Conservation (phyloP, 2,888 invertebrate genomes). For the Tyria jacobaeae region DNA sequence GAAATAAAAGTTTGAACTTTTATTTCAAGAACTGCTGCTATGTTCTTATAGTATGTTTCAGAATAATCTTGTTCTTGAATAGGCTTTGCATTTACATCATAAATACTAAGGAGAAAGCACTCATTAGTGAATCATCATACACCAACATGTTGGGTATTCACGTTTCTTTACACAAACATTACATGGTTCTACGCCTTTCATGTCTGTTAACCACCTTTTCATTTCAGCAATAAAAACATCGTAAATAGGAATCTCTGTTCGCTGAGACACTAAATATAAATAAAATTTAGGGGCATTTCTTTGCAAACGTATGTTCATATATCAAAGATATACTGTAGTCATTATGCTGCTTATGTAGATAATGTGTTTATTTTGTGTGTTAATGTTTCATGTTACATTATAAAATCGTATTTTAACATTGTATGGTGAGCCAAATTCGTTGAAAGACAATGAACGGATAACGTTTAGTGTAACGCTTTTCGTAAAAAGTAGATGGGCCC, state of each 20-base stretch:
- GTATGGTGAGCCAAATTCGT: background rate
- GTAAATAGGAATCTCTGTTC: constrained; percentile 15
- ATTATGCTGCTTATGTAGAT: constrained; percentile 5
- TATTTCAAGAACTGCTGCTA: background rate
- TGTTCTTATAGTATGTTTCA: background rate
- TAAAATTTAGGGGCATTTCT: constrained; percentile 13
- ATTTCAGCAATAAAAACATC: constrained; percentile 18
- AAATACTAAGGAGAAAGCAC: constrained; percentile 10
- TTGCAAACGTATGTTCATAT: constrained; percentile 18
- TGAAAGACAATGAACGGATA: background rate
- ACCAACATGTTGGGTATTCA: constrained; percentile 10
- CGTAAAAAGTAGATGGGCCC: background rate
- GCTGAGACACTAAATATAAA: constrained; percentile 19
- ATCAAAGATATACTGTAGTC: constrained; percentile 2
- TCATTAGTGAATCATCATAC: constrained; percentile 16
- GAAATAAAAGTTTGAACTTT: too few relatives aligned
- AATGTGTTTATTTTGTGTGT: constrained; percentile 14
- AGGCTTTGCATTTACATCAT: background rate
- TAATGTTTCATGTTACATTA: constrained; percentile 11
- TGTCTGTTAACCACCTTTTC: constrained; percentile 15
- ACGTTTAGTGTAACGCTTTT: background rate
- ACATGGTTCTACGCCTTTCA: constrained; percentile 10
- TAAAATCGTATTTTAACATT: constrained; percentile 4
- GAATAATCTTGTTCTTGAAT: background rate
- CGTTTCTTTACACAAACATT: constrained; percentile 15